Conservation (phyloP, 2,113 vertebrate genomes). For the Spermophilus dauricus region DNA sequence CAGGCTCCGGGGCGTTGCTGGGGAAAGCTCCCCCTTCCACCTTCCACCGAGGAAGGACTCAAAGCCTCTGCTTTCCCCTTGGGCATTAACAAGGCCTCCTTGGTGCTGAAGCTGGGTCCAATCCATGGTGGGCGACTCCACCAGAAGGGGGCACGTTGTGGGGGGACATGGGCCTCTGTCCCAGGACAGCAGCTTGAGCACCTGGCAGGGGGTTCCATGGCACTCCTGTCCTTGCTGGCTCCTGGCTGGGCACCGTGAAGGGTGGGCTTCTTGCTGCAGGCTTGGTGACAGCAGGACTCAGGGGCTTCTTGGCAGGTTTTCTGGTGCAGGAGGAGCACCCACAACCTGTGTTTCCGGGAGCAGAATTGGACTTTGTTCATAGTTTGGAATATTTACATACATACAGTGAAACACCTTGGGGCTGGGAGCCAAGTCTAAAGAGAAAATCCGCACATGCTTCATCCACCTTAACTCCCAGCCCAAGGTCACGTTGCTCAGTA, state of each 20-base stretch:
- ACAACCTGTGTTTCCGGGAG: background rate
- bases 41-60: background rate
- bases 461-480: background rate
- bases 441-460: background rate
- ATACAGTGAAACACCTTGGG: too few relatives aligned
- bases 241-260: too few relatives aligned
- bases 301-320: background rate
- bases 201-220: fast-evolving
- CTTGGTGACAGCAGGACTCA: background rate
- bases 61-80: background rate
- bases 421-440: too few relatives aligned
- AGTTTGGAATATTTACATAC: background rate
- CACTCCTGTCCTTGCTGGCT: background rate
- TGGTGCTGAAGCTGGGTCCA: fast-evolving
- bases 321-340: background rate
- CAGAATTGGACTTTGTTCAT: background rate
- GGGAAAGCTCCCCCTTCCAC: background rate
- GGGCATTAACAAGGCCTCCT: background rate
- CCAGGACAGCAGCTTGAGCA: background rate
- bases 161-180: fast-evolving
- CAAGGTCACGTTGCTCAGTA: background rate
- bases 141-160: background rate
- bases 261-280: background rate
- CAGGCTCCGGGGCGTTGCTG: background rate
- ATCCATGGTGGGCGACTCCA: too few relatives aligned